Percentiles rank a stretch among this genome's conserved stretches.
Evolutionary conservation across 2,888 invertebrate species (phyloP).

Genomic region (Drosophila hamatofila): DNA sequence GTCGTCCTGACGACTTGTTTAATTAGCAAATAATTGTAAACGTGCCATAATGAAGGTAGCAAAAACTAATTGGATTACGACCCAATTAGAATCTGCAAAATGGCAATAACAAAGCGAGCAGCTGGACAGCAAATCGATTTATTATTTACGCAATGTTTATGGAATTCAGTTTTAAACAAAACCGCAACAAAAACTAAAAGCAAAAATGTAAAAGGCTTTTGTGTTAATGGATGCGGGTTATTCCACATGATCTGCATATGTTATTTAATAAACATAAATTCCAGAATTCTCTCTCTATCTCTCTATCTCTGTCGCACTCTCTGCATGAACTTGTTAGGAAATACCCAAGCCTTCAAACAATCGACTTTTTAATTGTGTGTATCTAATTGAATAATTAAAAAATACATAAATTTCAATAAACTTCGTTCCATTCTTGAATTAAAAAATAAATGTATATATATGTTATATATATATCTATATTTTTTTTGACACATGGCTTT

Average conservation of each 20-base stretch:
- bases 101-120: background rate
- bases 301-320: background rate
- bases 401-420: slow-evolving; percentile 21
- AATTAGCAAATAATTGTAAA: slow-evolving; percentile 6
- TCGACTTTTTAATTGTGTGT: slow-evolving; percentile 20
- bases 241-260: slow-evolving; percentile 35
- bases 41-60: background rate
- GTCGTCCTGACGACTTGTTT: background rate
- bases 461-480: background rate
- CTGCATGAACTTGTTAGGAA: slow-evolving; percentile 21
- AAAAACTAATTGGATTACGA: background rate
- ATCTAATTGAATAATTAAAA: slow-evolving; percentile 26
- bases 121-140: slow-evolving; percentile 5
- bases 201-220: slow-evolving; percentile 7
- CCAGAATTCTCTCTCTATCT: background rate
- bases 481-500: slow-evolving; percentile 4
- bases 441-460: background rate
- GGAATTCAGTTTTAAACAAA: slow-evolving; percentile 26
- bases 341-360: slow-evolving; percentile 28
- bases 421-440: background rate
- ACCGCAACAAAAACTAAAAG: background rate
- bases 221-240: slow-evolving; percentile 28
- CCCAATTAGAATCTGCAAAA: background rate
- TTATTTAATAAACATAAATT: slow-evolving; percentile 41
- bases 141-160: slow-evolving; percentile 4